Conservation (phyloP, 2,888 invertebrate species). For the Archips xylosteana region DNA sequence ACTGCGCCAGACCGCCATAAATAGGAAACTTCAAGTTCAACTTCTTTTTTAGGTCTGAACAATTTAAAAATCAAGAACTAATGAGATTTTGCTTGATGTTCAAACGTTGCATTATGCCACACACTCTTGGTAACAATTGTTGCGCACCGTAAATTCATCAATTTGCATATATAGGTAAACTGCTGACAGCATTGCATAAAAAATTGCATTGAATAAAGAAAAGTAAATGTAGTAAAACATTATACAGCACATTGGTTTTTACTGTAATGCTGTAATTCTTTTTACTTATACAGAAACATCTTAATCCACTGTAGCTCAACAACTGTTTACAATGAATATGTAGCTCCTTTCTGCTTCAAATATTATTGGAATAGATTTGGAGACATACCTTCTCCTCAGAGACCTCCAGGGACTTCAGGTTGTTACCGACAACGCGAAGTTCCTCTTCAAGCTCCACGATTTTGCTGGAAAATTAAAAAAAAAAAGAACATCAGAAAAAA, state of each 20-base stretch:
- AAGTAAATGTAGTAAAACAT: neutral
- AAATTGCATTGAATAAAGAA: too few species aligned
- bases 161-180: too few species aligned
- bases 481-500: conserved; percentile 45
- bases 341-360: neutral
- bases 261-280: too few species aligned
- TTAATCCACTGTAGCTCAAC: neutral
- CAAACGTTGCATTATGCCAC: neutral
- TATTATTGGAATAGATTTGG: conserved; percentile 33
- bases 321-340: neutral
- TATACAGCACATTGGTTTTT: neutral
- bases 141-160: neutral
- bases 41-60: too few species aligned
- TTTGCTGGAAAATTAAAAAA: conserved; percentile 89
- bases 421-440: conserved; percentile 99
- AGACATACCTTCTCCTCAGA: conserved; percentile 98
- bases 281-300: neutral
- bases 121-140: neutral
- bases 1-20: too few species aligned
- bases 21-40: too few species aligned
- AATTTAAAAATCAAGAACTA: neutral
- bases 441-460: conserved; percentile 99
- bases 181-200: too few species aligned
- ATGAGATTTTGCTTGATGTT: neutral
- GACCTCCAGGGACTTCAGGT: conserved; percentile 99